Percentiles rank a stretch among this genome's conserved stretches.
Evolutionary conservation across 2,113 vertebrate species (phyloP).

Genomic region (Coreoperca whiteheadi): DNA sequence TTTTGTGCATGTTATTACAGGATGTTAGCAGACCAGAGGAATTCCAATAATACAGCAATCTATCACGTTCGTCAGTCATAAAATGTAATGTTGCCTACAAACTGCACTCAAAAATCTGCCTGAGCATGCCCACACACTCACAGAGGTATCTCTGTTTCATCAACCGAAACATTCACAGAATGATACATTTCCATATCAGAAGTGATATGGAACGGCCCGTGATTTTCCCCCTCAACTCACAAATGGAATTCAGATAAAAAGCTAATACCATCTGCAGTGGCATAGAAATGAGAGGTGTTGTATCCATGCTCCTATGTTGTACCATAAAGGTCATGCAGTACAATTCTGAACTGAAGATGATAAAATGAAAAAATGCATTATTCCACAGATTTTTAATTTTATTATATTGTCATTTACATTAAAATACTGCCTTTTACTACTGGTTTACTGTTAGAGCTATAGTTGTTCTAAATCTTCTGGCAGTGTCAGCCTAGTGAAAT

Average conservation of each 20-base stretch:
- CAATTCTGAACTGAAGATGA: not conserved
- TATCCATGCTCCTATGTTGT: not conserved
- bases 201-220: conserved; percentile 29
- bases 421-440: not conserved
- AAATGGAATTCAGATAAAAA: conserved; percentile 45
- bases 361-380: not conserved
- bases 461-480: not conserved
- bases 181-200: conserved; percentile 56
- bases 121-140: conserved; percentile 30
- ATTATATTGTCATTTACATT: not conserved
- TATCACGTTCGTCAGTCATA: conserved; percentile 46
- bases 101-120: conserved; percentile 25
- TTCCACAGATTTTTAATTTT: not conserved
- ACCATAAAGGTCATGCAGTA: not conserved
- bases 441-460: conserved; percentile 3
- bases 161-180: conserved; percentile 37
- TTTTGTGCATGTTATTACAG: conserved; percentile 51
- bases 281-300: conserved; percentile 29
- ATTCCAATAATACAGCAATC: conserved; percentile 47
- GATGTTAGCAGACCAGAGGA: conserved; percentile 40
- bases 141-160: conserved; percentile 49
- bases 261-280: not conserved
- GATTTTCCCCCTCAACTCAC: conserved; percentile 29
- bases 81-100: conserved; percentile 45
- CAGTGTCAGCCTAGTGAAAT: conserved; percentile 9